Evolutionary conservation across 2,797 vertebrate species (phyloP), one percentile per base, ranked within the genome.

Genomic region (Zenarchopterus dispar): DNA sequence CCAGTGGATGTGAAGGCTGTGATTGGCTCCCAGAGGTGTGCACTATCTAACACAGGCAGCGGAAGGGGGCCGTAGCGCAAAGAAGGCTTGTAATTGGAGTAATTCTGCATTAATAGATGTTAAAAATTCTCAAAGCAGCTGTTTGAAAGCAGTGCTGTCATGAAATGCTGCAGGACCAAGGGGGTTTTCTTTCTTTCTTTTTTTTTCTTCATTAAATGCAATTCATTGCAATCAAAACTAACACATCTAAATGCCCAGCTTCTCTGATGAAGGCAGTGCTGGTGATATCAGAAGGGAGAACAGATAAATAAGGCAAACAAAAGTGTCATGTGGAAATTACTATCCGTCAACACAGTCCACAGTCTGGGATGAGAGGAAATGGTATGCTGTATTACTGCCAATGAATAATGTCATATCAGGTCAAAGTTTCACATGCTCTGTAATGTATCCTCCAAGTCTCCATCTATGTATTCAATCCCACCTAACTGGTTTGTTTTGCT

Each of bases 41-140:
- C 94, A 94, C 93, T 94, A 95, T 95, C 95, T 94, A 95, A 93
- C 95, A 93, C 91, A 95, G 94, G 93, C 93, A 94, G 93, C 87
- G 94, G 92, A 88, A 87, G 78, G 87, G 90, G 91, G 94, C 93
- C 94, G 93, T 84, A 92, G 94, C 95, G 94, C 93, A 95, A 95
- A 94, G 94, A 94, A 94, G 94, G 93, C 95, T 97, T 94, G 91
- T 98, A 99, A 99, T 97, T 98, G 95, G 95, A 96, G 95, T 98
- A 98, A 99, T 98, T 98, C 95, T 93, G 92, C 94, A 97, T 97
- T 97, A 97, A 98, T 98, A 95, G 95, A 96, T 94, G 91, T 88
- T 88, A 82, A 93, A 93, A 90, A 87, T 93, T 92, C 92, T 92
- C 90, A 85, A 81, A 93, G 93, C 95, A 96, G 94, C 94, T 95